Percentiles rank a stretch among this genome's conserved stretches.
These are phyloP conservation scores for Odocoileus hemionus DNA, from an alignment of 2,113 vertebrate genomes.

Conservation along the genomic window DNA sequence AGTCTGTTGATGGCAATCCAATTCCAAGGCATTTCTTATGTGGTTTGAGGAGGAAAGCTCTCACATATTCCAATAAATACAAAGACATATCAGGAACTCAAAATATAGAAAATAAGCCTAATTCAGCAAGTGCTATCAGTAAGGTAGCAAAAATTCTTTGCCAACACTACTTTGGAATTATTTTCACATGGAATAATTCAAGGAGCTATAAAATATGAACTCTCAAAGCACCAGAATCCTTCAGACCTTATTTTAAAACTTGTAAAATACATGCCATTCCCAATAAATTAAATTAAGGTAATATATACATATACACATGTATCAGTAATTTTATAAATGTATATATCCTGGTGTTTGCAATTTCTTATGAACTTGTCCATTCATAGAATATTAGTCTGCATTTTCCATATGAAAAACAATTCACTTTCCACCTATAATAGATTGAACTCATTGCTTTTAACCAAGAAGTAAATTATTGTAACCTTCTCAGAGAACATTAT, in stretches of 20 bases:
- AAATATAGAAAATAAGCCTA: slow-evolving; percentile 30
- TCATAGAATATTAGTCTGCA: not conserved
- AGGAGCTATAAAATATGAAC: slow-evolving; percentile 14
- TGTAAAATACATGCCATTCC: not conserved
- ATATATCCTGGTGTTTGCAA: not conserved
- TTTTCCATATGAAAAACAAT: not conserved
- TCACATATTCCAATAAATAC: not conserved
- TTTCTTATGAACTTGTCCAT: slow-evolving; percentile 4
- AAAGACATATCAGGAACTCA: not conserved
- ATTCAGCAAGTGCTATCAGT: not conserved
- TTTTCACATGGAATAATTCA: not conserved
- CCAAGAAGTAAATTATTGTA: not conserved
- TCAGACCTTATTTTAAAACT: not conserved
- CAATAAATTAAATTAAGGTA: slow-evolving; percentile 4
- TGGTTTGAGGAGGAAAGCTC: not conserved
- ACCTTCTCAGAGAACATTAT: not conserved
- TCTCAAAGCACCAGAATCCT: not conserved
- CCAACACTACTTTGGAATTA: not conserved
- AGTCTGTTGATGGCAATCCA: not conserved
- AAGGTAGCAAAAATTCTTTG: not conserved
- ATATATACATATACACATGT: not conserved
- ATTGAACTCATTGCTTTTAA: not conserved
- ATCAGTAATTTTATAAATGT: not conserved
- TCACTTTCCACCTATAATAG: not conserved
- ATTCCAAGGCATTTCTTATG: not conserved